Evolutionary conservation across 2,888 invertebrate species (phyloP).

Genomic region (Ormia ochracea): DNA sequence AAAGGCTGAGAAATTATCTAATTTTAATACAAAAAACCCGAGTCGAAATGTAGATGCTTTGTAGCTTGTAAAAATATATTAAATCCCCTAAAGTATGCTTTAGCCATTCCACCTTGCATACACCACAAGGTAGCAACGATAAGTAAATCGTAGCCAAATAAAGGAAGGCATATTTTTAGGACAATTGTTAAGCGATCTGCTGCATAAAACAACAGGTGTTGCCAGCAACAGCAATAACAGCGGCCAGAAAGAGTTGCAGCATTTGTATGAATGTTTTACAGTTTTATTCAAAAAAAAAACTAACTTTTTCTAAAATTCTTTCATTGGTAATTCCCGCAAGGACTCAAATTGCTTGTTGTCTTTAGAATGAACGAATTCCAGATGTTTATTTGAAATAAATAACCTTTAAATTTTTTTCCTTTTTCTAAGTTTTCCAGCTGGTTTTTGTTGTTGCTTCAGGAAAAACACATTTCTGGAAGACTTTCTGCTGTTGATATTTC

Average conservation of each 20-base stretch:
- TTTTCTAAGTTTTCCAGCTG: background rate
- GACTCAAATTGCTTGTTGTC: background rate
- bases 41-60: background rate
- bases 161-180: background rate
- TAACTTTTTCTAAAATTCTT: background rate
- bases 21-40: background rate
- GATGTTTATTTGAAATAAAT: background rate
- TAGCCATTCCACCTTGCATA: background rate
- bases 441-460: background rate
- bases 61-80: background rate
- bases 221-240: background rate
- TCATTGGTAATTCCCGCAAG: background rate
- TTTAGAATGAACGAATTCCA: background rate
- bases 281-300: background rate
- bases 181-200: background rate
- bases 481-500: background rate
- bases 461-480: too few species aligned
- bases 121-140: background rate
- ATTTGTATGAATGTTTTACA: background rate
- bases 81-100: background rate
- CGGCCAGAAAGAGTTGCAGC: background rate
- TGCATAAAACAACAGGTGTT: background rate
- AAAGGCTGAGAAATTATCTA: background rate
- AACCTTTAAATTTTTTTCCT: background rate
- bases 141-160: background rate